phyloP scores from a whole-genome alignment of 2,888 invertebrate genomes.

The Mesorhabditis belari region DNA sequence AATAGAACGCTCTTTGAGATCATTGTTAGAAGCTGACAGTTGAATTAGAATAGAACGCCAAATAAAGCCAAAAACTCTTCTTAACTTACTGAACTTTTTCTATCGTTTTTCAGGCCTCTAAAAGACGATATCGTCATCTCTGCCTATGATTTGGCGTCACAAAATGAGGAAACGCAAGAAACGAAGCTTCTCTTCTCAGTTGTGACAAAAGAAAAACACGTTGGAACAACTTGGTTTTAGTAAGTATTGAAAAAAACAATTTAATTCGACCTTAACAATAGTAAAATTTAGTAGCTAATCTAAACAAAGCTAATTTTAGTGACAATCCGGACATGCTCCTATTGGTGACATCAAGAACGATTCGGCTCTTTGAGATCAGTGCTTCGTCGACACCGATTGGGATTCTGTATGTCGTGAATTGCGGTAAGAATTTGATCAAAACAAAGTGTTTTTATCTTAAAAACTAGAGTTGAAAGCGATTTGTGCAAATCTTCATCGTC shows the following conservation, averaged over 20 bases:
- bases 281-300: background rate
- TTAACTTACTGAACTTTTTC: no score
- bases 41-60: no score
- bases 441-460: background rate
- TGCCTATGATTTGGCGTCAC: background rate
- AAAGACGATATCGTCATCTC: background rate
- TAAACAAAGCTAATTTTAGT: background rate
- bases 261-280: background rate
- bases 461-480: background rate
- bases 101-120: background rate
- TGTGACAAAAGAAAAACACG: background rate
- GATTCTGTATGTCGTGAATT: background rate
- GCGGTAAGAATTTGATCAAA: background rate
- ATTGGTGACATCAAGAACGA: background rate
- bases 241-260: background rate
- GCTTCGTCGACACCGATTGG: background rate
- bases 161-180: background rate
- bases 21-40: no score
- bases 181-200: background rate
- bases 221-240: background rate
- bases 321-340: background rate
- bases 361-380: background rate
- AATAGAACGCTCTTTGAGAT: no score
- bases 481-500: background rate
- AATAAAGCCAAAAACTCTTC: no score